Evolutionary conservation across 2,113 vertebrate species (phyloP), one percentile per base, ranked within the genome.

Genomic region (Arvicanthis niloticus): DNA sequence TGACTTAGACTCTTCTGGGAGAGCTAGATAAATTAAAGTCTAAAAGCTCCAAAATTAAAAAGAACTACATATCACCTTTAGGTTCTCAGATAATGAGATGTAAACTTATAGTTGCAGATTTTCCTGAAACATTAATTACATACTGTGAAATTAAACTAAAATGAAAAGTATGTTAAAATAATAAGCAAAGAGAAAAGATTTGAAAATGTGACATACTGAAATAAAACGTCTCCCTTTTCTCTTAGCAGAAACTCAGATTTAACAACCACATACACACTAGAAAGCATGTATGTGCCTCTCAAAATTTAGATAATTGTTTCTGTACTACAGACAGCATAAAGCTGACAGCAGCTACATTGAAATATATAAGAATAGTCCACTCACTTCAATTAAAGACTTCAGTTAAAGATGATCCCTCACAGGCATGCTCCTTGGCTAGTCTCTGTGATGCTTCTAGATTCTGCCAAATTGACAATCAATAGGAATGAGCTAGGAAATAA

Each of bases 21-120:
- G 17, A 88, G 53, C 87, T 94, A 94, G 22, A 85, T 80, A 84
- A 89, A 92, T 92, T 76, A 91, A 93, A 94, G 72, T 92, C 31
- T 60, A 62, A 80, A 95, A 70, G 0, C 2, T 53, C 16, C 2
- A 87, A 78, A 78, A 40, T 90, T 92, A 53, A 92, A 91, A 92
- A 93, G 85, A 78, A 94, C 78, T 60, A 75, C 48, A 88, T 65
- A 58, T 56, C 81, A 72, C 51, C n/a, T 95, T 72, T 91, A 96
- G 8, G 84, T 91, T 91, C 73, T 72, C 72, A 86, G 51, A 89
- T 72, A 78, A 95, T 81, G 48, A 91, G 24, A 86, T 81, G 1
- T 26, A 95, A 76, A 91, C 51, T 85, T 88, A 40, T 19, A 89
- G 60, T 93, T 96, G 12, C 56, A 91, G 16, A 45, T 77, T 81